Evolutionary conservation across 1,140 invertebrate species (phyloP).

Genomic region (Zaprionus inermis): DNA sequence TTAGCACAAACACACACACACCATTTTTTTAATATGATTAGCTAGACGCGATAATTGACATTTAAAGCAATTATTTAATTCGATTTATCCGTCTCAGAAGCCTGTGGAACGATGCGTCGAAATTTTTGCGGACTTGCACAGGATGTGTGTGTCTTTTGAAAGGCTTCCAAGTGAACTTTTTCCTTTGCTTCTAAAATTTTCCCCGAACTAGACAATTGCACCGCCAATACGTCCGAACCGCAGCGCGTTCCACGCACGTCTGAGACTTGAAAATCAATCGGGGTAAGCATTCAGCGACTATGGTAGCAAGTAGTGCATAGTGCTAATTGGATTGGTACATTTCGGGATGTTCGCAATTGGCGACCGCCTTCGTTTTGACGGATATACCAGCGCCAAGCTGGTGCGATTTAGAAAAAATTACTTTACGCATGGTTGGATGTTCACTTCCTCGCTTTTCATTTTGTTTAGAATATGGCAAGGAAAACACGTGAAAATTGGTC

Average conservation of each 20-base stretch:
- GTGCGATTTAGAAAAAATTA: constrained; percentile 60
- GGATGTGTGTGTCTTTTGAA: constrained; percentile 30
- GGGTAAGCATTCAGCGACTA: constrained; percentile 40
- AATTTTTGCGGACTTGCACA: constrained; percentile 10
- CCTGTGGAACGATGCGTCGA: constrained; percentile 1
- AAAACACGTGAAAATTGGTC: constrained; percentile 53
- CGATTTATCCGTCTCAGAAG: constrained; percentile 25
- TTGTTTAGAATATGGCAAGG: constrained; percentile 72
- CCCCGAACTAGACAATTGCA: constrained; percentile 20
- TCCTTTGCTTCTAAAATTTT: constrained; percentile 11
- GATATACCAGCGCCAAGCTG: constrained; percentile 14
- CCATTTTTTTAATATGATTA: constrained; percentile 79
- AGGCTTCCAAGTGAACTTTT: constrained; percentile 21
- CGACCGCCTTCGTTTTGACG: constrained; percentile 39
- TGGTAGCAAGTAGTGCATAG: constrained; percentile 24
- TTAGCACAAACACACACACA: constrained; percentile 57
- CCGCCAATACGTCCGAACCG: constrained; percentile 76
- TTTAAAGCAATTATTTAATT: constrained; percentile 61
- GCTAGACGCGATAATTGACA: constrained; percentile 63
- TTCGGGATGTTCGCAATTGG: constrained; percentile 52
- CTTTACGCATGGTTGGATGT: constrained; percentile 49
- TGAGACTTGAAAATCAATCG: constrained; percentile 75
- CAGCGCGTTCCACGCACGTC: constrained; percentile 75
- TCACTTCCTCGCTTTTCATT: constrained; percentile 43
- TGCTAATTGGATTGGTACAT: constrained; percentile 84